These are phyloP conservation scores for Strigops habroptila DNA, from an alignment of 2,113 vertebrate species.

Conservation along the genomic window DNA sequence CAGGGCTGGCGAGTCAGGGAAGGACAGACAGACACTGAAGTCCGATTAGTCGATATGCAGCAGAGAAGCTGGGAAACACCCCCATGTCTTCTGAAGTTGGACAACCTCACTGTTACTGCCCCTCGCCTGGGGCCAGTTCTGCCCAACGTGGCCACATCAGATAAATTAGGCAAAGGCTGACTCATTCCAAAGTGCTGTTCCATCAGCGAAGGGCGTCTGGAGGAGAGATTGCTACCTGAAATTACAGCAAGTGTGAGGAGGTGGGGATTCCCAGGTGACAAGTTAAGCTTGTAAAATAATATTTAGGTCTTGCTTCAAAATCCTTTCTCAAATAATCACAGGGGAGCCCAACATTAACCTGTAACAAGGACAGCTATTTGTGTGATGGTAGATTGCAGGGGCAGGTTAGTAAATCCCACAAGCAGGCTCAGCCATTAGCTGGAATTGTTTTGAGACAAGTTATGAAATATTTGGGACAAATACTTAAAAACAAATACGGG, in stretches of 20 bases:
- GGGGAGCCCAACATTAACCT: neutral
- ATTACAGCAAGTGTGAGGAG: neutral
- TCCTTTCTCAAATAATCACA: neutral
- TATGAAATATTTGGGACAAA: neutral
- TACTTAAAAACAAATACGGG: neutral
- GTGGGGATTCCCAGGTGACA: neutral
- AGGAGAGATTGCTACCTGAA: too few species aligned
- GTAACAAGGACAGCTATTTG: too few species aligned
- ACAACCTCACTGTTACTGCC: neutral
- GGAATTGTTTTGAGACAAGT: neutral
- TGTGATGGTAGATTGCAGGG: too few species aligned
- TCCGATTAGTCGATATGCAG: neutral
- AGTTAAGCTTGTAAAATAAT: too few species aligned
- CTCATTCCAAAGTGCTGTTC: too few species aligned
- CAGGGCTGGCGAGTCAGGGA: neutral
- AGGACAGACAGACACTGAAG: neutral
- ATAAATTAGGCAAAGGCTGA: neutral
- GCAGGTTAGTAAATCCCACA: too few species aligned
- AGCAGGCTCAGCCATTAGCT: neutral
- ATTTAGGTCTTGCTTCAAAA: neutral
- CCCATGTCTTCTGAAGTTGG: neutral
- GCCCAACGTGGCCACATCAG: fast-evolving
- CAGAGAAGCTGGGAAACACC: neutral
- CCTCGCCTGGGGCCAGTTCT: neutral
- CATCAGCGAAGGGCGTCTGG: neutral